Base-by-base conservation (phyloP, 2,888 invertebrate species). In the Belgica antarctica region DNA sequence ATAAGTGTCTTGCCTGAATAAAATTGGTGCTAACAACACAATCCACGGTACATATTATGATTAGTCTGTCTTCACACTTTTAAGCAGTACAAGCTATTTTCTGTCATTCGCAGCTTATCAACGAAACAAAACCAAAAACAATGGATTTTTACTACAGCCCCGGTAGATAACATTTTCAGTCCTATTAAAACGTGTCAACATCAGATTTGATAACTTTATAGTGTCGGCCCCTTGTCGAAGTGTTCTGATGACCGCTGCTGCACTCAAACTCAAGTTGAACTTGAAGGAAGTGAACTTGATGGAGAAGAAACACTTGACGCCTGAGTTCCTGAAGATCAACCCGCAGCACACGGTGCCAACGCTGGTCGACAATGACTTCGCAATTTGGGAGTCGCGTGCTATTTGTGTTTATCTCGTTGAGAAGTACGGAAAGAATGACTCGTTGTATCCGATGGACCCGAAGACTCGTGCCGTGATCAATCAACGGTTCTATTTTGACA, bases 401-500 rank as follows among this genome's bases (percentile, higher is more conserved):
- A 71, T 71, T 27, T 22, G 31, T 2, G 61, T 41, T 7, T 71
- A 71, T 46, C 27, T 71, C 12, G 52, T 22, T 22, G 52, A 52
- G 2, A 4, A 52, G 22, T 71, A 71, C 52, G 68, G 24, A 0
- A 71, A 88, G 76, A 85, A 88, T 74, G 87, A 86, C 75, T 79
- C 82, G 0, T 79, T 90, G 27, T 83, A 82, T 73, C 91, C 91
- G 0, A 88, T 85, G 74, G 89, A 90, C 72, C 84, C 89, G 0
- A 84, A 86, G 74, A 84, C 84, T 71, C 82, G 89, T 27, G 90
- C 88, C 0, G 65, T 85, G 1, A 87, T 92, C 17, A 88, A 91
- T 79, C 86, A 88, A 75, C 82, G 86, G 71, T 78, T 90, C 61
- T 88, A 86, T 79, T 90, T 90, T 77, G 90, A 90, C 75, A 82